Conservation (phyloP, 2,113 vertebrate genomes). For the Meleagris gallopavo region DNA sequence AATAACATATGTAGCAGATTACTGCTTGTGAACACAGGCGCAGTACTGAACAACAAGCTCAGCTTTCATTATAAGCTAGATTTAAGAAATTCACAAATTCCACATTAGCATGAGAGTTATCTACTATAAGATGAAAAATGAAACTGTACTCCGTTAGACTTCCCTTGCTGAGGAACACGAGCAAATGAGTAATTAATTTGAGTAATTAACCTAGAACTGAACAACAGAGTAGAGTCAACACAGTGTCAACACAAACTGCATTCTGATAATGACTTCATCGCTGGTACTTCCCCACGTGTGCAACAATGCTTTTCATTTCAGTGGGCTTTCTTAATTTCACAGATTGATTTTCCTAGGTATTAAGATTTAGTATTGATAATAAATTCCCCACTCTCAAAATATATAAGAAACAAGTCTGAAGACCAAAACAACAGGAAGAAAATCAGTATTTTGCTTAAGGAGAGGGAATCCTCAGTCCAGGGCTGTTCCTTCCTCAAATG, state of each 20-base stretch:
- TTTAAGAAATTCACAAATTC: neutral
- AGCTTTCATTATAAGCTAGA: neutral
- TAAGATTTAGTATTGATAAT: neutral
- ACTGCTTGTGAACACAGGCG: neutral
- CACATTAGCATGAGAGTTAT: neutral
- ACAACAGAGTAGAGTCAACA: neutral
- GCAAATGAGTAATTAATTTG: neutral
- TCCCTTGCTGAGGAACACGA: neutral
- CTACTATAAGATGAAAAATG: neutral
- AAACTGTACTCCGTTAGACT: neutral
- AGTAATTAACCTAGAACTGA: neutral
- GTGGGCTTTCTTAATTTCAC: neutral
- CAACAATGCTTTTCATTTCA: neutral
- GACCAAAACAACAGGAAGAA: neutral
- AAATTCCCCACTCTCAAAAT: conserved; percentile 6
- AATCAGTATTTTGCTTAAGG: neutral
- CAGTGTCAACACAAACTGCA: neutral
- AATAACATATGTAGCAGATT: conserved; percentile 50
- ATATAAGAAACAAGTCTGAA: neutral
- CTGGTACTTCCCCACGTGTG: neutral
- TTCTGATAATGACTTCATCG: neutral
- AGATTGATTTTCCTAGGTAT: neutral
- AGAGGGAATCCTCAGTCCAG: neutral
- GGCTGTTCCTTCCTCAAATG: conserved; percentile 41
- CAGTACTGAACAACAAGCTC: neutral